These are phyloP conservation scores for Orientallactaga bullata DNA, from an alignment of 2,113 vertebrate genomes.

Conservation along the genomic window DNA sequence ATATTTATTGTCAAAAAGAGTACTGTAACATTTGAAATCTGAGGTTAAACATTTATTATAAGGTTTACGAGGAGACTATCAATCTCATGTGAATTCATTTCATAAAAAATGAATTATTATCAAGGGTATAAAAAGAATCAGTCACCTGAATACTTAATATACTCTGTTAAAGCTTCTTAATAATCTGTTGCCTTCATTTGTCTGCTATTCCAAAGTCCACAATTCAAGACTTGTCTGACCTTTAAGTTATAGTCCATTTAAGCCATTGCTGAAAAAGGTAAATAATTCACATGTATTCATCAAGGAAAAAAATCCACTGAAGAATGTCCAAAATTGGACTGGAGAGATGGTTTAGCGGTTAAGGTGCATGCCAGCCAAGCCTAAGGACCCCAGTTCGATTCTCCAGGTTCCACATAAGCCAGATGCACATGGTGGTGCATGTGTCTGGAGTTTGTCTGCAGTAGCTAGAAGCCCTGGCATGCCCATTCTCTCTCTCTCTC, in stretches of 20 bases:
- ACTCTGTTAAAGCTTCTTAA: conserved; percentile 62
- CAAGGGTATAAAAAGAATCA: conserved; percentile 77
- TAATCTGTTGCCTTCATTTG: conserved; percentile 65
- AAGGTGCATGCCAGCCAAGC: too few relatives aligned
- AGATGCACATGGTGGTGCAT: too few relatives aligned
- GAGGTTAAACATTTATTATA: conserved; percentile 84
- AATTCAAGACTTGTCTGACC: conserved; percentile 53
- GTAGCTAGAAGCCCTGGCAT: too few relatives aligned
- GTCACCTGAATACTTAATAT: conserved; percentile 79
- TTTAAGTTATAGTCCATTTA: conserved; percentile 57
- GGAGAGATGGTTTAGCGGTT: too few relatives aligned
- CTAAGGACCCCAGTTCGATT: too few relatives aligned
- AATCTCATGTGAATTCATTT: conserved; percentile 82
- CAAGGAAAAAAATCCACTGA: conserved; percentile 47
- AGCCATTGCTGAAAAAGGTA: conserved; percentile 44
- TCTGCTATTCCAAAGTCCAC: conserved; percentile 67
- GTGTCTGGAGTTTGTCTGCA: too few relatives aligned
- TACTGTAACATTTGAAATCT: conserved; percentile 82
- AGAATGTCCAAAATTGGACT: not conserved
- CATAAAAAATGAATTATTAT: conserved; percentile 84
- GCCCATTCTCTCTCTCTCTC: too few relatives aligned
- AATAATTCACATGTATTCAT: conserved; percentile 69
- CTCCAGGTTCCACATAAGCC: too few relatives aligned
- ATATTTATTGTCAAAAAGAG: conserved; percentile 82
- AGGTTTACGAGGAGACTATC: conserved; percentile 80